phyloP scores from a whole-genome alignment of 2,797 vertebrate species.

The Apogon hyalosoma region DNA sequence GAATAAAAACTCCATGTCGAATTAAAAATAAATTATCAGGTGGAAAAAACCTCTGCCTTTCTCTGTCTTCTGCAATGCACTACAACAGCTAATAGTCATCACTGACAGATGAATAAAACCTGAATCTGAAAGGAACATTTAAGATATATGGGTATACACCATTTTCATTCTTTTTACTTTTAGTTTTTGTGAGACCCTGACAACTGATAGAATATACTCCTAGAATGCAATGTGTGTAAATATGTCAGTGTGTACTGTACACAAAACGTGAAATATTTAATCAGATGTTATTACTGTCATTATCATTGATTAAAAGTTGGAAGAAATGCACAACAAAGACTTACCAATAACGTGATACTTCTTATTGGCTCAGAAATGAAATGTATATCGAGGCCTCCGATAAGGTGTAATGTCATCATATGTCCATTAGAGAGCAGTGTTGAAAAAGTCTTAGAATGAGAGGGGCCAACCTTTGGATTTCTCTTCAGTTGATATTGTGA shows the following conservation, averaged over 20 bases:
- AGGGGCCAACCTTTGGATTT: neutral
- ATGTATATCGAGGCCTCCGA: neutral
- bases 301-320: no score
- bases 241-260: no score
- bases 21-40: conserved; percentile 55
- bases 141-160: neutral
- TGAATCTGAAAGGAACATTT: neutral
- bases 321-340: no score
- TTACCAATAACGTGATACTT: no score
- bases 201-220: no score
- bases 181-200: no score
- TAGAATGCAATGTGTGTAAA: no score
- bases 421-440: conserved; percentile 56
- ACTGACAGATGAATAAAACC: neutral
- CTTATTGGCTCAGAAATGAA: neutral
- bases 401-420: neutral
- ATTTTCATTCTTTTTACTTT: no score
- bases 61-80: conserved; percentile 28
- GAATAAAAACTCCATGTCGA: conserved; percentile 52
- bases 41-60: conserved; percentile 36
- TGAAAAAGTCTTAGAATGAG: neutral
- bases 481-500: neutral
- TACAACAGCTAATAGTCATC: conserved; percentile 5
- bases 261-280: no score
- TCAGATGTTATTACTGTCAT: no score